A percentile compares a stretch with the other conserved stretches of the same genome.
Conservation (phyloP, 2,888 invertebrate genomes). For the Galerucella nymphaeae region DNA sequence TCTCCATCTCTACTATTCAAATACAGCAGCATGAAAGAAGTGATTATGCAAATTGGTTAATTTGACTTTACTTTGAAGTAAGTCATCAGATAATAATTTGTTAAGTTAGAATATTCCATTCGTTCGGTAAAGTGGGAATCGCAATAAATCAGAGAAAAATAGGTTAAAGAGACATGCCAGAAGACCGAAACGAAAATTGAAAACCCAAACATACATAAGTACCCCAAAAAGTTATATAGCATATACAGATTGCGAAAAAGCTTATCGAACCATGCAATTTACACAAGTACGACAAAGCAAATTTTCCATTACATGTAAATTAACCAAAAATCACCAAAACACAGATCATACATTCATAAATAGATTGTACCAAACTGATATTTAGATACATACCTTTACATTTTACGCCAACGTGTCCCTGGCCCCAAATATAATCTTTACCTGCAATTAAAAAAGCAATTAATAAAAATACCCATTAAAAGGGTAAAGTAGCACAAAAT, state of each 20-base stretch:
- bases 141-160: too few relatives aligned
- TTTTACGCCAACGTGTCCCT: conserved; percentile 69
- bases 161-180: too few relatives aligned
- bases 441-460: conserved; percentile 58
- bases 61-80: conserved; percentile 3
- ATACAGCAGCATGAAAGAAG: neutral
- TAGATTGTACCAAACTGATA: neutral
- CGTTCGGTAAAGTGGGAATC: neutral
- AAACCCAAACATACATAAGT: too few relatives aligned
- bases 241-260: too few relatives aligned
- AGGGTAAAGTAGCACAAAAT: neutral
- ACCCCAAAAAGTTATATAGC: too few relatives aligned
- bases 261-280: too few relatives aligned
- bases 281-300: too few relatives aligned
- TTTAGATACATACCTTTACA: conserved; percentile 69
- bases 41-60: conserved; percentile 5
- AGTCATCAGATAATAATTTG: conserved; percentile 4
- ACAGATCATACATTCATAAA: neutral
- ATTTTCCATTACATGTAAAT: neutral
- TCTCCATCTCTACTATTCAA: neutral
- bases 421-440: conserved; percentile 74
- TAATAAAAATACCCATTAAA: neutral
- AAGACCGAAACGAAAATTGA: too few relatives aligned
- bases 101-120: neutral
- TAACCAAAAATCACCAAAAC: neutral